Conservation (phyloP, 2,888 invertebrate species). For the Macaria notata region DNA sequence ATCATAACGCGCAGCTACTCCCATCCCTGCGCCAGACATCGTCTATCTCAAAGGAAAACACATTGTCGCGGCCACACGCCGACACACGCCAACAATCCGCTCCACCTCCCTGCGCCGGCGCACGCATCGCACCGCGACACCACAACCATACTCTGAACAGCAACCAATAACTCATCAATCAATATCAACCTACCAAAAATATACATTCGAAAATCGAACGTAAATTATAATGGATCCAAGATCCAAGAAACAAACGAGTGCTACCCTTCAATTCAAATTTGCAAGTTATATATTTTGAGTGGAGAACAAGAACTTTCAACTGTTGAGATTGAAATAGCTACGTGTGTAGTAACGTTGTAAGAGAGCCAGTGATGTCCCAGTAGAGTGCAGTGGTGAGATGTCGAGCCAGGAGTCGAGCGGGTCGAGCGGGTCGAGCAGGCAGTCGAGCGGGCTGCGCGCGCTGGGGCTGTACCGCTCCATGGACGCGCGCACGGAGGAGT, state of each 20-base stretch:
- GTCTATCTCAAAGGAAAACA: slow-evolving; percentile 66
- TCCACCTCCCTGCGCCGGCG: slow-evolving; percentile 60
- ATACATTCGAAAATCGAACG: no score
- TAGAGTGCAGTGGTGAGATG: slow-evolving; percentile 63
- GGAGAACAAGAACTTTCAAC: no score
- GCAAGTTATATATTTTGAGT: no score
- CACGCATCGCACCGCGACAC: slow-evolving; percentile 42
- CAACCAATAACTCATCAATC: no score
- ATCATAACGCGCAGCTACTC: slow-evolving; percentile 8
- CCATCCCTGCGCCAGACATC: slow-evolving; percentile 47
- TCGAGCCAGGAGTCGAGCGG: slow-evolving; percentile 65
- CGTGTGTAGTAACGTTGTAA: not conserved
- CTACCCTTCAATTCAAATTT: no score
- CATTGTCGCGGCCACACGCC: slow-evolving; percentile 31
- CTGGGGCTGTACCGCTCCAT: slow-evolving; percentile 72
- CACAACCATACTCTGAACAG: no score
- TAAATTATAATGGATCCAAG: no score
- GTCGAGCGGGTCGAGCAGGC: slow-evolving; percentile 45
- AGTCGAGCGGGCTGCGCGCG: slow-evolving; percentile 47
- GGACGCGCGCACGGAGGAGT: slow-evolving; percentile 70
- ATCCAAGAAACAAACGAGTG: no score
- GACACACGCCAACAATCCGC: slow-evolving; percentile 51
- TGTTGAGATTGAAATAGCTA: no score
- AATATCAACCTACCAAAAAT: no score
- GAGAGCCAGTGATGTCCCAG: slow-evolving; percentile 19